A percentile compares a stretch with the other conserved stretches of the same genome.
These are phyloP conservation scores for Drosophila subquinaria DNA, from an alignment of 2,888 invertebrate species.

Conservation along the genomic window DNA sequence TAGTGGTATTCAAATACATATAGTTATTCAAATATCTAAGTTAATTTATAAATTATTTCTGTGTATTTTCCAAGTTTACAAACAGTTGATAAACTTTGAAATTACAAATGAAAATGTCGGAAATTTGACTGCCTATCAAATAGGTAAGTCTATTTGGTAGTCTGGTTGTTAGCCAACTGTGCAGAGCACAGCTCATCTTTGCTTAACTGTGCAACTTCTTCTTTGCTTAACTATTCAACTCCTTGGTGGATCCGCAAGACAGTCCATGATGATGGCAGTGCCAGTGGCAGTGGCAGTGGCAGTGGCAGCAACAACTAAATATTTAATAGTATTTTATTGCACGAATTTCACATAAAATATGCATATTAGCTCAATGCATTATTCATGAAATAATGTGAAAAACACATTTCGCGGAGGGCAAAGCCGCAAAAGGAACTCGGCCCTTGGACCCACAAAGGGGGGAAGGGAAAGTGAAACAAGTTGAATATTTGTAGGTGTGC, in stretches of 20 bases:
- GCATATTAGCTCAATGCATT: constrained; percentile 84
- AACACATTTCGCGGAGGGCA: constrained; percentile 73
- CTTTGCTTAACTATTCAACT: constrained; percentile 51
- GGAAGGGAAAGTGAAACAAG: not conserved
- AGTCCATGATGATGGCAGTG: constrained; percentile 38
- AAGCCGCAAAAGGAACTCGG: constrained; percentile 55
- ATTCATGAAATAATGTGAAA: constrained; percentile 84
- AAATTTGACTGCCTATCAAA: constrained; percentile 5
- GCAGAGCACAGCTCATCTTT: constrained; percentile 25
- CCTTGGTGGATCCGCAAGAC: constrained; percentile 47
- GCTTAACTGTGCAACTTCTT: constrained; percentile 37
- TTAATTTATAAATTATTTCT: not conserved
- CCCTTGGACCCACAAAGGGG: not conserved
- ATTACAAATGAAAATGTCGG: constrained; percentile 1
- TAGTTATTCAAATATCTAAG: no score
- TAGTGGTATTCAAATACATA: no score
- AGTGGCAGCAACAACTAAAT: constrained; percentile 79
- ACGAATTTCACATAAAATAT: constrained; percentile 85
- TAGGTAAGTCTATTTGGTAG: constrained; percentile 1
- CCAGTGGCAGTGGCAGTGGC: constrained; percentile 12
- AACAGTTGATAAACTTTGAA: constrained; percentile 4
- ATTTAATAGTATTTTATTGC: constrained; percentile 85
- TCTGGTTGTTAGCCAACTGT: constrained; percentile 21
- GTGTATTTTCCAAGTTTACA: constrained; percentile 2
- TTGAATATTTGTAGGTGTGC: constrained; percentile 13